Conservation (phyloP, 2,888 invertebrate genomes). For the Andricus curvator region DNA sequence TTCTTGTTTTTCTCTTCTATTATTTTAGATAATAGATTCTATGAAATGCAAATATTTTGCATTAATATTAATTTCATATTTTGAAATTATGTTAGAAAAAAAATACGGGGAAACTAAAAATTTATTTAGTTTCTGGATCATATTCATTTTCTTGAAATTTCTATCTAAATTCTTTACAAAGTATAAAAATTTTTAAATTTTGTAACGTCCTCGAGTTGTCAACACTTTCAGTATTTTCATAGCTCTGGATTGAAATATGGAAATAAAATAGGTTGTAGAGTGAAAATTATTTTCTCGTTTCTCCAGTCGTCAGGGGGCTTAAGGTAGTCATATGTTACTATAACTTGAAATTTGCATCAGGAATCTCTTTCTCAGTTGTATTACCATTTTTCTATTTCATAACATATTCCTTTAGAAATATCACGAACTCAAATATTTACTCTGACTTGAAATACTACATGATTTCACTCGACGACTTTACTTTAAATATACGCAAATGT, state of each 20-base stretch:
- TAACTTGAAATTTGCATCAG: conserved; percentile 12
- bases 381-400: conserved; percentile 3
- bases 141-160: conserved; percentile 15
- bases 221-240: background rate
- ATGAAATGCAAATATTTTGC: too few species aligned
- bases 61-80: too few species aligned
- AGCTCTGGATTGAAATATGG: background rate
- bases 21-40: too few species aligned
- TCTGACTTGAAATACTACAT: background rate
- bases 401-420: background rate
- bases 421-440: background rate
- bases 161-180: background rate
- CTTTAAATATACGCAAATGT: background rate
- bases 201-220: background rate
- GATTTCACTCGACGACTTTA: background rate
- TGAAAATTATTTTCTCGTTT: conserved; percentile 3
- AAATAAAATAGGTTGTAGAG: conserved; percentile 12
- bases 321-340: background rate
- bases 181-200: background rate
- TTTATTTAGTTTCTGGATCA: background rate
- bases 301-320: background rate
- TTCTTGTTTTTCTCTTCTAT: too few species aligned
- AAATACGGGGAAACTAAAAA: background rate
- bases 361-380: background rate
- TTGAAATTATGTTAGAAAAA: too few species aligned